Conservation (phyloP, 2,797 vertebrate genomes). For the Tragopan temminckii region DNA sequence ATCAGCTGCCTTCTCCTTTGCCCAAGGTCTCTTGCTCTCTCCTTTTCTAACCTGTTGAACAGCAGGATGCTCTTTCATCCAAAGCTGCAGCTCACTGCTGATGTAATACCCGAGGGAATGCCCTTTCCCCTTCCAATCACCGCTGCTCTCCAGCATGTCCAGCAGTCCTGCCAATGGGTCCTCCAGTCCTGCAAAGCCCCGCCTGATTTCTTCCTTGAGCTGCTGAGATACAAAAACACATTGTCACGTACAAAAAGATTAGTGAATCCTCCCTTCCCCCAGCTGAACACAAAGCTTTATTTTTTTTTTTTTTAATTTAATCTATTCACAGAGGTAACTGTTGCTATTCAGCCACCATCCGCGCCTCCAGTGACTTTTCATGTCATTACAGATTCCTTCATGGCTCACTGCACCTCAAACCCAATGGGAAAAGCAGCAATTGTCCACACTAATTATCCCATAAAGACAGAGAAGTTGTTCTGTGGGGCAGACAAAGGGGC, state of each 20-base stretch:
- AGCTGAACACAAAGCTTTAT: constrained; percentile 56
- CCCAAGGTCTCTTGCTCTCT: neutral
- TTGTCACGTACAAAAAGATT: constrained; percentile 56
- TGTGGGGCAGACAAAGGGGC: constrained; percentile 60
- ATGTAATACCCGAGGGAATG: constrained; percentile 60
- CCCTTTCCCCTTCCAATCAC: constrained; percentile 7
- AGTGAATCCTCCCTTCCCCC: constrained; percentile 65
- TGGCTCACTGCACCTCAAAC: constrained; percentile 64
- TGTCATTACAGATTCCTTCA: constrained; percentile 73
- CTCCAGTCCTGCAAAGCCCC: constrained; percentile 58
- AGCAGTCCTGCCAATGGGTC: constrained; percentile 66
- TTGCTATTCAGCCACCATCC: constrained; percentile 71
- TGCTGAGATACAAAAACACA: constrained; percentile 65
- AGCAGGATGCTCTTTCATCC: constrained; percentile 61
- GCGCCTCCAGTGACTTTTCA: constrained; percentile 68
- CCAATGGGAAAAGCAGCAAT: constrained; percentile 72
- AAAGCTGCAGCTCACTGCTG: constrained; percentile 47
- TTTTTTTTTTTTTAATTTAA: constrained; percentile 64
- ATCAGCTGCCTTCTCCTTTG: neutral
- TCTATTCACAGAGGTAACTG: constrained; percentile 78
- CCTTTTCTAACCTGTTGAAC: constrained; percentile 64
- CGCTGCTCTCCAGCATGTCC: constrained; percentile 62
- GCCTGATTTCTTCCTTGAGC: constrained; percentile 74
- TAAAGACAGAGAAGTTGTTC: constrained; percentile 72
- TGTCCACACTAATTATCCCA: constrained; percentile 75